phyloP scores from a whole-genome alignment of 1,140 invertebrate genomes.

The Rhopalosiphum padi region DNA sequence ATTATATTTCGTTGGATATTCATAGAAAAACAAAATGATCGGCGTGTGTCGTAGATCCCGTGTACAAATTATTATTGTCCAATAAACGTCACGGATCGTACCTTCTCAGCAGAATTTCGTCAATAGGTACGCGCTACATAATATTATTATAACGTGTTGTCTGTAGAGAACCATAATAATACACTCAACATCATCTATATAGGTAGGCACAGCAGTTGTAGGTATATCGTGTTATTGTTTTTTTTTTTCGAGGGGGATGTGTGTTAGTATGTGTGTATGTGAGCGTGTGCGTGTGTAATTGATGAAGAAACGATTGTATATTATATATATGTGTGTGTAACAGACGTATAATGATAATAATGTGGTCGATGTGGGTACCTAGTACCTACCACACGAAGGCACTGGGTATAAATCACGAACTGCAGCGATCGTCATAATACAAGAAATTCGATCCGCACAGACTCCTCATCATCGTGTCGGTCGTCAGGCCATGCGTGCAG shows the following conservation, averaged over 20 bases:
- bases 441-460: slow-evolving; percentile 40
- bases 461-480: background rate
- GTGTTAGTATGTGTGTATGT: background rate
- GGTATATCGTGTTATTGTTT: background rate
- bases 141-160: background rate
- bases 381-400: background rate
- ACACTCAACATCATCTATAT: background rate
- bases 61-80: background rate
- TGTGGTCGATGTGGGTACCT: background rate
- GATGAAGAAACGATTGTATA: slow-evolving; percentile 4
- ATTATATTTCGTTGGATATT: background rate
- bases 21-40: background rate
- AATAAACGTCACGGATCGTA: slow-evolving; percentile 2
- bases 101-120: background rate
- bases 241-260: background rate
- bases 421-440: background rate
- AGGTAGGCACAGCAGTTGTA: background rate
- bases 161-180: background rate
- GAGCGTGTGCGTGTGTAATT: background rate
- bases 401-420: background rate
- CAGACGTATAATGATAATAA: slow-evolving; percentile 24
- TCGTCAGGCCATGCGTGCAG: background rate
- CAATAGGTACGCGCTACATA: background rate
- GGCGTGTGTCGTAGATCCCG: background rate
- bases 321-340: background rate